These are phyloP conservation scores for Threskiornis aethiopicus DNA, from an alignment of 2,797 vertebrate species.

Conservation along the genomic window DNA sequence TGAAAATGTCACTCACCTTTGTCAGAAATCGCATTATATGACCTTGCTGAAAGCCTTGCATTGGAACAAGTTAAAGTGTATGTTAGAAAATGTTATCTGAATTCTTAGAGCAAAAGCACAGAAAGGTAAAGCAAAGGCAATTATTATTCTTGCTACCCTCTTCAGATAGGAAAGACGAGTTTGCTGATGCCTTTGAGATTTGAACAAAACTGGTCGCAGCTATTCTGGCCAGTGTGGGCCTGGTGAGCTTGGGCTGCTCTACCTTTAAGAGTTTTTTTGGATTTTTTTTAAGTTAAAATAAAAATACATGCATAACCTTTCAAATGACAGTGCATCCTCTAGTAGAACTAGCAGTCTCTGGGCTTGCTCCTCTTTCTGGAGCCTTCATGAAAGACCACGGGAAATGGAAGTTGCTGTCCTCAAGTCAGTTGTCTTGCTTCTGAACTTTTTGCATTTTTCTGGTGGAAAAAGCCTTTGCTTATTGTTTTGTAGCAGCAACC, in stretches of 20 bases:
- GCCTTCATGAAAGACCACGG: not conserved
- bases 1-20: not conserved
- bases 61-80: not conserved
- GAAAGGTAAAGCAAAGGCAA: not conserved
- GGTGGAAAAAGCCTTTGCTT: not conserved
- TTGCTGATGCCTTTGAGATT: not conserved
- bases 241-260: not conserved
- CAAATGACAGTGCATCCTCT: not conserved
- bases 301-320: not conserved
- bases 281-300: not conserved
- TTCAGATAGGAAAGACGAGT: not conserved
- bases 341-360: not conserved
- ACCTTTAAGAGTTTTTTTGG: not conserved
- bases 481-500: not conserved
- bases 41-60: not conserved
- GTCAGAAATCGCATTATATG: not conserved
- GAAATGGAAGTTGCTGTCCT: not conserved
- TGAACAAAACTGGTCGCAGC: not conserved
- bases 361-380: not conserved
- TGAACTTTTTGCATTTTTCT: not conserved
- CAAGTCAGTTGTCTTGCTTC: not conserved
- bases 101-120: not conserved
- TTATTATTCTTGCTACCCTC: not conserved
- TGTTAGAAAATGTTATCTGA: not conserved
- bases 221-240: not conserved